These are phyloP conservation scores for Oryzias sinensis DNA, from an alignment of 2,797 vertebrate species.

Conservation along the genomic window DNA sequence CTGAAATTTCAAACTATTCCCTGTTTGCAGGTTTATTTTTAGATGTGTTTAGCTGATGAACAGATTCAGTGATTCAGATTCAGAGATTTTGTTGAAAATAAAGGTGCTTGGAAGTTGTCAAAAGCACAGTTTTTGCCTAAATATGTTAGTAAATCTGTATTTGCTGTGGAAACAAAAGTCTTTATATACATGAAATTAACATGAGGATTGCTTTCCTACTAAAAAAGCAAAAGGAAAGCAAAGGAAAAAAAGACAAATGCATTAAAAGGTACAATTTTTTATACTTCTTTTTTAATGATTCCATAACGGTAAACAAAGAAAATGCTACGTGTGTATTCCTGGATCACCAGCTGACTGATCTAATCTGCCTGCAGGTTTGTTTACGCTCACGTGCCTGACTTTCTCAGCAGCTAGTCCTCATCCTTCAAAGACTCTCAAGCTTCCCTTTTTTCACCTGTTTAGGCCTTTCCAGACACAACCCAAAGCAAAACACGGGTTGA, in stretches of 20 bases:
- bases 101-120: not conserved
- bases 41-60: too few relatives aligned
- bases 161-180: too few relatives aligned
- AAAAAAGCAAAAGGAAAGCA: too few relatives aligned
- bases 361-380: not conserved
- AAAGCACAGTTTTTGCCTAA: not conserved
- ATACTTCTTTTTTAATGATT: not conserved
- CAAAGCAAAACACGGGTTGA: too few relatives aligned
- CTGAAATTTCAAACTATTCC: too few relatives aligned
- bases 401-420: conserved; percentile 11
- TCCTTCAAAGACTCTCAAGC: conserved; percentile 10
- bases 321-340: not conserved
- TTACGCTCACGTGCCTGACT: not conserved
- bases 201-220: too few relatives aligned
- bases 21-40: too few relatives aligned
- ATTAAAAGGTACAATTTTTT: not conserved
- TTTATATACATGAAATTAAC: too few relatives aligned
- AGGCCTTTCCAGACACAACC: not conserved
- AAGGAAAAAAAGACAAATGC: too few relatives aligned
- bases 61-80: too few relatives aligned
- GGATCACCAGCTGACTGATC: not conserved
- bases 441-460: not conserved
- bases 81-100: not conserved
- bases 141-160: not conserved
- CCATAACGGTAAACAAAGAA: not conserved